Base-by-base conservation (phyloP, 2,888 invertebrate genomes). In the Calameuta filiformis region DNA sequence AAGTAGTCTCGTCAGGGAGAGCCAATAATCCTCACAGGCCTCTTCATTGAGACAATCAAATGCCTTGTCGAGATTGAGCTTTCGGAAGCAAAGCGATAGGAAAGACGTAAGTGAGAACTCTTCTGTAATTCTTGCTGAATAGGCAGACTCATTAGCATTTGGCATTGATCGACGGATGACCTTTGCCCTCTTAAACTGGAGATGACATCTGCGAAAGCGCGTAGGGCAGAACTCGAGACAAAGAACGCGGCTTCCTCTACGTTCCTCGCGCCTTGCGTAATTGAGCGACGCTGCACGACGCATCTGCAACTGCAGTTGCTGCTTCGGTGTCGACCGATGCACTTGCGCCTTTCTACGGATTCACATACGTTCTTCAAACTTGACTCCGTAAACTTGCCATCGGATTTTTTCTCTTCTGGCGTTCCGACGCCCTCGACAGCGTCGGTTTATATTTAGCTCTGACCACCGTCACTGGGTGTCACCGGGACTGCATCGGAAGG, bases 261-360 rank as follows among this genome's bases (percentile, higher is more conserved):
- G 4, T 15, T 6, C 3, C n/a, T 11, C 30, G 30, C 23, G 71
- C 11, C 15, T 71, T 71, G 15, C 71, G 30, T 15, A 33, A 33
- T 12, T 33, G 12, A 30, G 30, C 12, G 31, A 31, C 0, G 30
- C 0, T 31, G 33, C 31, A 34, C 71, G 71, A 12, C 6, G 11
- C 31, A 56, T 56, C 56, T 9, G 30, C n/a, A 40, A 73, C 35
- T 83, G 69, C 83, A 85, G 80, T 81, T 85, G 84, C 81, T 84
- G 79, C 56, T 56, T 56, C 9, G 6, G 6, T 9, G 23, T 23
- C 56, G 56, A 23, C 15, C 2, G 56, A 56, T 56, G 56, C 23
- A 23, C 56, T 23, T 40, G 40, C 9, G 56, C 56, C 15, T 4
- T 6, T 40, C 15, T 40, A 15, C 6, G 40, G 15, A 40, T 40